A percentile compares a stretch with the other conserved stretches of the same genome.
Evolutionary conservation across 1,140 invertebrate genomes (phyloP).

Genomic region (Drosophila setifemur): DNA sequence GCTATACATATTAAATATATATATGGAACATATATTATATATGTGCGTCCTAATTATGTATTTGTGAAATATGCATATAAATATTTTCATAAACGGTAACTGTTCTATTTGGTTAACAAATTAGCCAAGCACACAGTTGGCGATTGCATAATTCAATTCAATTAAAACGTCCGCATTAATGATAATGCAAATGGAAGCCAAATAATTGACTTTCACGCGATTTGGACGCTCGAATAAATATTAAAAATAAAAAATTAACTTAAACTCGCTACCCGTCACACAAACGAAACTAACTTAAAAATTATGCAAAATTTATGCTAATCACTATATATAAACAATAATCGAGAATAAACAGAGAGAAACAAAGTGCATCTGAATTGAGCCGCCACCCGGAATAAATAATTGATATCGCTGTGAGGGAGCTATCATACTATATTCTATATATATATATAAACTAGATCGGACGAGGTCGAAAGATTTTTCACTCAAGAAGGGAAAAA

Average conservation of each 20-base stretch:
- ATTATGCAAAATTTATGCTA: conserved; percentile 38
- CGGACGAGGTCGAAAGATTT: conserved; percentile 62
- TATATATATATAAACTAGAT: neutral
- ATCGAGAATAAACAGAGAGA: conserved; percentile 27
- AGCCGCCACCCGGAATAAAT: conserved; percentile 42
- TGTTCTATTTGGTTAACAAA: conserved; percentile 56
- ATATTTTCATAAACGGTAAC: conserved; percentile 40
- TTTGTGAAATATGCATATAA: conserved; percentile 43
- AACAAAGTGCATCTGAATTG: conserved; percentile 31
- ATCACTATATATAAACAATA: conserved; percentile 48
- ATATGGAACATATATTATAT: no score
- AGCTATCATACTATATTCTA: neutral
- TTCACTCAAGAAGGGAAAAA: conserved; percentile 73
- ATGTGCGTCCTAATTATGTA: conserved; percentile 41
- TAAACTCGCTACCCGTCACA: conserved; percentile 53
- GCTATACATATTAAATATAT: neutral
- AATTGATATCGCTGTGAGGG: conserved; percentile 13
- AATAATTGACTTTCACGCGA: conserved; percentile 66
- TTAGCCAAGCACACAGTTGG: conserved; percentile 41
- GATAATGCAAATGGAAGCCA: conserved; percentile 53
- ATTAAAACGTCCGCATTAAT: conserved; percentile 48
- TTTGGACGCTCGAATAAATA: conserved; percentile 39
- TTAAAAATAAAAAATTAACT: conserved; percentile 54
- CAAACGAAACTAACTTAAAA: conserved; percentile 21
- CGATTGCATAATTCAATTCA: conserved; percentile 61